Base-by-base conservation (phyloP, 2,113 vertebrate genomes). In the Melanostigma gelatinosum region DNA sequence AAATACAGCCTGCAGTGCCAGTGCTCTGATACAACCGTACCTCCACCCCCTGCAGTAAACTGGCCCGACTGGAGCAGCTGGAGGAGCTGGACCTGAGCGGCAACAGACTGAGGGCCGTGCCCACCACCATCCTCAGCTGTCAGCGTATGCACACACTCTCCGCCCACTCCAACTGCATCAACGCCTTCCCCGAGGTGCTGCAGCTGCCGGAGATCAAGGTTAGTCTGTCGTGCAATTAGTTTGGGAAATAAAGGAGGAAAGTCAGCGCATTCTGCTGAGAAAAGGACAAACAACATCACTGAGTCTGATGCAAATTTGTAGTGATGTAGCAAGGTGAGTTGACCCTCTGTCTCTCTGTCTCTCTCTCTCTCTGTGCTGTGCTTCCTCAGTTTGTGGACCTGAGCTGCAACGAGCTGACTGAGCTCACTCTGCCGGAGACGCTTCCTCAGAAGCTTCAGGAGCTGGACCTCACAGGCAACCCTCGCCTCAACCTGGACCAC, bases 31-130 rank as follows among this genome's bases (percentile, higher is more conserved):
- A 8, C 40, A 68, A 84, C 54, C 3, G 3, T 16, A 0, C 36
- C 61, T 79, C 54, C n/a, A 0, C 38, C 18, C 75, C 36, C 78
- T 73, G 72, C 90, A 99, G 98, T 93, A 99, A 99, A 97, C 97
- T 99, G 97, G 97, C 97, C 3, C 97, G 96, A 52, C 94, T 99
- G 92, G 98, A 99, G 91, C 96, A 97, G 80, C 94, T 99, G 77
- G 98, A 99, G 80, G 98, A 99, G 92, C 94, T 99, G 2, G 97
- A 99, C 85, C 83, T 99, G 92, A 99, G 98, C 61, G 98, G 98
- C 36, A 99, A 99, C 92, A 94, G 96, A 46, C 95, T 99, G 92
- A 96, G 97, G 91, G 94, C 97, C 2, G 94, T 99, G 87, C 98
- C 98, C 29, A 98, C 98, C 27, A 99, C 98, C 32, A 96, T 99